phyloP scores from a whole-genome alignment of 2,113 vertebrate genomes.

The Clarias gariepinus region DNA sequence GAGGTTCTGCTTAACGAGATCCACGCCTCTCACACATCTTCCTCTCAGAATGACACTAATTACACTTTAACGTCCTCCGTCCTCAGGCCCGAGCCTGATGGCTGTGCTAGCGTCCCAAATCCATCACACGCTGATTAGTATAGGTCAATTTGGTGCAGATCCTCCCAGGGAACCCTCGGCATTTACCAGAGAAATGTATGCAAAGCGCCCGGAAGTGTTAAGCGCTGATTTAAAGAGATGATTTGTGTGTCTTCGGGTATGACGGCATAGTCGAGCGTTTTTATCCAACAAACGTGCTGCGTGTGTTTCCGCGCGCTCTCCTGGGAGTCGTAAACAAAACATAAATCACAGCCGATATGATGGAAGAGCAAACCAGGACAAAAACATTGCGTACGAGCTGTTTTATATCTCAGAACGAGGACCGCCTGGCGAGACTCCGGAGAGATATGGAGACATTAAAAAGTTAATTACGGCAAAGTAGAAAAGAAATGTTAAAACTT shows the following conservation, averaged over 20 bases:
- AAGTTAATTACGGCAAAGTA: not conserved
- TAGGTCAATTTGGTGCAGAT: slow-evolving; percentile 51
- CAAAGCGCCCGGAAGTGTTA: slow-evolving; percentile 9
- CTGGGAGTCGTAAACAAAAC: slow-evolving; percentile 30
- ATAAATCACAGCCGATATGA: slow-evolving; percentile 31
- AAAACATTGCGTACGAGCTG: not conserved
- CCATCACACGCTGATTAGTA: slow-evolving; percentile 61
- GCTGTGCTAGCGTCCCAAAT: slow-evolving; percentile 47
- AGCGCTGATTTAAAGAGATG: slow-evolving; percentile 39
- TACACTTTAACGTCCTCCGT: slow-evolving; percentile 49
- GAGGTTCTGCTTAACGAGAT: not conserved
- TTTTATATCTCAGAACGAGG: not conserved
- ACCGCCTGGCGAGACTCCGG: not conserved
- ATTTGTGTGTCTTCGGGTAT: slow-evolving; percentile 39
- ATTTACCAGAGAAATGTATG: slow-evolving; percentile 7
- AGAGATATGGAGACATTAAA: not conserved
- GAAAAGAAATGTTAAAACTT: not conserved
- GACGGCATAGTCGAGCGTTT: slow-evolving; percentile 22
- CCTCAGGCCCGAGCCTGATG: slow-evolving; percentile 35
- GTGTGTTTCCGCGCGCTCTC: slow-evolving; percentile 3
- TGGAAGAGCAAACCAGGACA: not conserved
- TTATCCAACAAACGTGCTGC: slow-evolving; percentile 27
- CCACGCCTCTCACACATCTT: slow-evolving; percentile 30
- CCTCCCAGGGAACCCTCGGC: not conserved
- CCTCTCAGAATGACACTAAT: slow-evolving; percentile 38